Evolutionary conservation across 2,888 invertebrate genomes (phyloP), one percentile per base, ranked within the genome.

Genomic region (Drosophila seclusa): DNA sequence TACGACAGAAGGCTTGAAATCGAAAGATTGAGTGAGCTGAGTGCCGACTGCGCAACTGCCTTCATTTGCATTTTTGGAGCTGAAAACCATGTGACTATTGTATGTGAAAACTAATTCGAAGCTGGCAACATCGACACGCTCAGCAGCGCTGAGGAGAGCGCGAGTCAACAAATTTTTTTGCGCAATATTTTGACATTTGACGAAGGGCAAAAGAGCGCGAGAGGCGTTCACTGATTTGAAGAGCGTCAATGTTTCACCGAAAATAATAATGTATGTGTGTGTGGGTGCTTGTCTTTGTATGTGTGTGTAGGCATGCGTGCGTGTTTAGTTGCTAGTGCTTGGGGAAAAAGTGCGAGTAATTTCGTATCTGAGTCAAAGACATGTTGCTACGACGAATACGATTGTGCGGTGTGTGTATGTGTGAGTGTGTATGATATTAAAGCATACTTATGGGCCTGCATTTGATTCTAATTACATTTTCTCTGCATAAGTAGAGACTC

Each of bases 141-240:
- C 27, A 57, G 45, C 54, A 32, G 40, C 34, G 10, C 53, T 48
- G 40, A 54, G 38, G 18, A 45, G 45, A 45, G 45, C n/a, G 36
- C 49, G 29, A 54, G 27, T 61, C 57, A 66, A 78, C 34, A 61
- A 54, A 52, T 54, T 54, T 38, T 63, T 75, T 74, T 78, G 76
- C 82, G 86, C 80, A 86, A 80, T 80, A 86, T 88, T 88, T 88
- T 88, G 86, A 88, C 85, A 86, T 88, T 87, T 86, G 45, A 45
- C 78, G 86, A 88, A 85, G 88, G 85, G 86, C 86, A 85, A 88
- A 80, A 85, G 77, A 80, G 78, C 68, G 58, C 11, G 63, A 48
- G 31, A 34, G 49, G 27, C 16, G 34, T 62, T 24, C n/a, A 58
- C 27, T 16, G 21, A 36, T 29, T 36, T 50, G 29, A 31, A 60